A percentile compares a stretch with the other conserved stretches of the same genome.
Conservation (phyloP, 2,888 invertebrate species). For the Plagiodera versicolora region DNA sequence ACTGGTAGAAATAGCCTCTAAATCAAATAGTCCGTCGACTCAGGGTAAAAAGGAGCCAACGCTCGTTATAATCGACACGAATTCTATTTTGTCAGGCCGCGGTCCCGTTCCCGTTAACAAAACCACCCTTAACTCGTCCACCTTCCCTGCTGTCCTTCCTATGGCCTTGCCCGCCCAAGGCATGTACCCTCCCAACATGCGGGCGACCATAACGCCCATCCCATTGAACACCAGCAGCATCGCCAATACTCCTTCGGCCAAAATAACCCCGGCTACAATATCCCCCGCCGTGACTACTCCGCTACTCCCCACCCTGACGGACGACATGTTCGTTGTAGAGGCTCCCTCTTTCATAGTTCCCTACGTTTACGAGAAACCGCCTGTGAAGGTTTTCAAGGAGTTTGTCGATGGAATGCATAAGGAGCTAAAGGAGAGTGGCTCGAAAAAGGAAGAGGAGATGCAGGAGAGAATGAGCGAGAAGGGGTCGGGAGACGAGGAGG, state of each 20-base stretch:
- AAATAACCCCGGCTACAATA: constrained; percentile 46
- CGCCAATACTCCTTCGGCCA: constrained; percentile 41
- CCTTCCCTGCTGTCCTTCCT: constrained; percentile 56
- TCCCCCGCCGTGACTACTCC: constrained; percentile 54
- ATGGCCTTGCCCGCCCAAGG: constrained; percentile 63
- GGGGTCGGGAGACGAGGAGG: constrained; percentile 46
- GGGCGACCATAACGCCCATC: constrained; percentile 61
- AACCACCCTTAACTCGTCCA: constrained; percentile 36
- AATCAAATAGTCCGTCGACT: constrained; percentile 54
- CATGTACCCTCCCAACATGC: constrained; percentile 65
- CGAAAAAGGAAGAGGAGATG: constrained; percentile 54
- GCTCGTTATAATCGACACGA: constrained; percentile 77
- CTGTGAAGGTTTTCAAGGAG: constrained; percentile 74
- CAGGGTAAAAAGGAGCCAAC: constrained; percentile 69
- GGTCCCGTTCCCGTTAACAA: constrained; percentile 58
- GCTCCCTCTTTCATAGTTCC: constrained; percentile 93
- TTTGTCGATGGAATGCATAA: constrained; percentile 63
- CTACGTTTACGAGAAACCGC: constrained; percentile 90
- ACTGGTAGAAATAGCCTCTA: constrained; percentile 69
- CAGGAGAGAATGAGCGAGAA: constrained; percentile 45
- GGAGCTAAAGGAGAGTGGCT: constrained; percentile 55
- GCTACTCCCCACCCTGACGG: constrained; percentile 80
- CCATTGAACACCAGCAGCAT: constrained; percentile 51
- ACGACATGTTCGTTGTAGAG: constrained; percentile 91
- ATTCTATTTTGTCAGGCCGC: constrained; percentile 68